Conservation (phyloP, 64 coral and sea anemone genomes). For the Dendronephthya gigantea region DNA sequence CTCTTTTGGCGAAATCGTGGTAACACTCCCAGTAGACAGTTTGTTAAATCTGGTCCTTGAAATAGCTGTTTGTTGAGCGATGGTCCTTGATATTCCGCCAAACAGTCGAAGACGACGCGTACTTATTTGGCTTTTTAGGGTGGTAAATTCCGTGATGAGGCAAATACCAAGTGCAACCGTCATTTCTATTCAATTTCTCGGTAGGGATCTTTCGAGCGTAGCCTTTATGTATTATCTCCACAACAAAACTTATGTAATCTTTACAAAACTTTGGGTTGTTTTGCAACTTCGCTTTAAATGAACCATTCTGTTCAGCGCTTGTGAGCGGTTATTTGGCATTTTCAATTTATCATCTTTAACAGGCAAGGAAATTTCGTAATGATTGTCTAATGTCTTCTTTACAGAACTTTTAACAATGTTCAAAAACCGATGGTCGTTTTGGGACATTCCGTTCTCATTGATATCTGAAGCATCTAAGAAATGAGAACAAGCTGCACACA, state of each 20-base stretch:
- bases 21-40: background rate
- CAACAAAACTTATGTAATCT: constrained; percentile 37
- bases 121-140: constrained; percentile 47
- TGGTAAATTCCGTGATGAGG: constrained; percentile 43
- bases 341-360: background rate
- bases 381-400: constrained; percentile 3
- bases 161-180: constrained; percentile 24
- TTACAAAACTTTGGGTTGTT: background rate
- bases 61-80: constrained; percentile 21
- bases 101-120: constrained; percentile 41
- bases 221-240: constrained; percentile 16
- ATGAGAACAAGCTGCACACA: constrained; percentile 5
- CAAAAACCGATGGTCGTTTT: constrained; percentile 34
- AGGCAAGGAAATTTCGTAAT: constrained; percentile 38
- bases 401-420: constrained; percentile 23
- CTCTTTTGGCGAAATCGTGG: constrained; percentile 9
- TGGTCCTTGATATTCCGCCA: background rate
- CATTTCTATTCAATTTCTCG: background rate
- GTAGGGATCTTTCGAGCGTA: constrained; percentile 7
- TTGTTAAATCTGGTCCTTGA: constrained; percentile 42
- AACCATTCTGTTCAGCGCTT: constrained; percentile 23
- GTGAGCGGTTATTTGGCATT: constrained; percentile 22
- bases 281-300: constrained; percentile 6
- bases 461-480: background rate
- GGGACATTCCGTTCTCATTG: constrained; percentile 24